These are phyloP conservation scores for Ammodytes marinus DNA, from an alignment of 2,113 vertebrate species.

Conservation along the genomic window DNA sequence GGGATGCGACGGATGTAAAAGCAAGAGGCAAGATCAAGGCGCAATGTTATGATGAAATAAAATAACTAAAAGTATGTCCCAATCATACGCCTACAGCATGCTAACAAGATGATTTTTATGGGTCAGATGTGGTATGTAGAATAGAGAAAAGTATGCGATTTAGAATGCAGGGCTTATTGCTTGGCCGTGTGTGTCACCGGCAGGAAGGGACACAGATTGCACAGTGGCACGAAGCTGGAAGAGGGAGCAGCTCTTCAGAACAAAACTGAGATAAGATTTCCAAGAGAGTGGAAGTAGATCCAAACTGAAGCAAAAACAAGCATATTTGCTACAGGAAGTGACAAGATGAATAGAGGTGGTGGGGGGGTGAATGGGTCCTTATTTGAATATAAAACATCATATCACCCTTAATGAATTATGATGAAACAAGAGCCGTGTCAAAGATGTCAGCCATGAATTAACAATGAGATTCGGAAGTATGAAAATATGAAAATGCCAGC, in stretches of 20 bases:
- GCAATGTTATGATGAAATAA: too few relatives aligned
- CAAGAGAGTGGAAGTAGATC: background rate
- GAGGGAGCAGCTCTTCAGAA: conserved; percentile 21
- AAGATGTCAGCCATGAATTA: conserved; percentile 14
- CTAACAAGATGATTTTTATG: too few relatives aligned
- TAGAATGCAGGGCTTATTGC: too few relatives aligned
- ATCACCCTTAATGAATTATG: background rate
- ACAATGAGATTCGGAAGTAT: conserved; percentile 11
- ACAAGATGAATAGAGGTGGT: background rate
- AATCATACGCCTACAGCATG: too few relatives aligned
- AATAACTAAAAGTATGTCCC: too few relatives aligned
- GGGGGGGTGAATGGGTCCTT: background rate
- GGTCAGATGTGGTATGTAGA: too few relatives aligned
- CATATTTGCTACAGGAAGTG: conserved; percentile 30
- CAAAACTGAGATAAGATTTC: background rate
- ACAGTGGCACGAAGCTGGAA: conserved; percentile 1
- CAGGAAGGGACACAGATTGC: conserved; percentile 43
- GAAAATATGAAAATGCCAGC: conserved; percentile 36
- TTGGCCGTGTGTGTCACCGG: background rate
- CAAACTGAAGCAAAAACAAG: background rate
- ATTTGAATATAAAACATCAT: conserved; percentile 7
- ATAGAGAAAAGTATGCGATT: too few relatives aligned
- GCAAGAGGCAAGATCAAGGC: too few relatives aligned
- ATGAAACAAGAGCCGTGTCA: background rate
- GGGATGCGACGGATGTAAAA: too few relatives aligned